A percentile compares a stretch with the other conserved stretches of the same genome.
These are phyloP conservation scores for Ligdia adustata DNA, from an alignment of 2,888 invertebrate species.

Conservation along the genomic window DNA sequence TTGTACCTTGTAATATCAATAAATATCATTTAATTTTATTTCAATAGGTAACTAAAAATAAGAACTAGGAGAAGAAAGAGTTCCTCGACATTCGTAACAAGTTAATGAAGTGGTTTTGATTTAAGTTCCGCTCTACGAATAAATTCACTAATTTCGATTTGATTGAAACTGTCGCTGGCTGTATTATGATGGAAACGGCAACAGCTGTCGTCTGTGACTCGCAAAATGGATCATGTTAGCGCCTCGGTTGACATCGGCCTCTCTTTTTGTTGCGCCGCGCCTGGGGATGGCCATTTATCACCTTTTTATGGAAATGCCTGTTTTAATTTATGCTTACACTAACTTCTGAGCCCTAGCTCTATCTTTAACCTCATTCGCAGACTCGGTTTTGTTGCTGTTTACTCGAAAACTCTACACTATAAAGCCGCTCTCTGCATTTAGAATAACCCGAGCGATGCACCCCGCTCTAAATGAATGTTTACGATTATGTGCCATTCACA, in stretches of 20 bases:
- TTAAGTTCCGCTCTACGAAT: too few species aligned
- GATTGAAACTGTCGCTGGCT: constrained; percentile 43
- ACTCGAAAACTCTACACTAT: constrained; percentile 49
- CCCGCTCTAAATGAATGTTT: constrained; percentile 49
- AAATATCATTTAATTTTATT: too few species aligned
- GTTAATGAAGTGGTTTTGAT: too few species aligned
- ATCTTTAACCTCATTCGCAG: constrained; percentile 77
- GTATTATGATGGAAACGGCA: constrained; percentile 61
- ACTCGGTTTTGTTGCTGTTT: constrained; percentile 67
- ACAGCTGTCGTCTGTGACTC: constrained; percentile 71
- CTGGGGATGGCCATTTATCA: constrained; percentile 79
- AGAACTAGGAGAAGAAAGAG: too few species aligned
- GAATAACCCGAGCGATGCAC: constrained; percentile 45
- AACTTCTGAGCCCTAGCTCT: constrained; percentile 71
- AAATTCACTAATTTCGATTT: constrained; percentile 30
- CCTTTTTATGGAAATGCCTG: constrained; percentile 80
- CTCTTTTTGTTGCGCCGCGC: constrained; percentile 76
- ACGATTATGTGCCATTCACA: constrained; percentile 44
- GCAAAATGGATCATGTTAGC: constrained; percentile 80
- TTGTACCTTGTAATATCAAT: too few species aligned
- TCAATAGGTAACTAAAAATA: too few species aligned
- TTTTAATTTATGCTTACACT: constrained; percentile 82
- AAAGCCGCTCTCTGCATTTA: constrained; percentile 55
- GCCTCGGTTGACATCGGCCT: constrained; percentile 71
- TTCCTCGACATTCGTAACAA: too few species aligned